Percentiles rank a stretch among this genome's conserved stretches.
Conservation (phyloP, 2,113 vertebrate genomes). For the Chrysochloris asiatica region DNA sequence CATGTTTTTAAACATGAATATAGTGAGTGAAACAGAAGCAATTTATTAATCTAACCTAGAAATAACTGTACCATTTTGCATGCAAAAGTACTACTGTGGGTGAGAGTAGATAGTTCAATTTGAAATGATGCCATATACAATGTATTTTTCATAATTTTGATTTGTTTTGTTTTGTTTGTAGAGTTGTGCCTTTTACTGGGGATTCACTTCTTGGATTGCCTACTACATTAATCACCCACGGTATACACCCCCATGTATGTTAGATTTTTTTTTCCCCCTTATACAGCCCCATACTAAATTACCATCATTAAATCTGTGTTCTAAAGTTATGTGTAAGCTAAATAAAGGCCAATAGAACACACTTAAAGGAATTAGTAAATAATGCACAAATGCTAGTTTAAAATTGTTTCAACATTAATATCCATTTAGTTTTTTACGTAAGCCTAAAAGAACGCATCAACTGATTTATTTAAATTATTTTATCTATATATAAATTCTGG, state of each 20-base stretch:
- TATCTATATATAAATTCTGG: not conserved
- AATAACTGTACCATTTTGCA: not conserved
- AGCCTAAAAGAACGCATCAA: too few relatives aligned
- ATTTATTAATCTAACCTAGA: not conserved
- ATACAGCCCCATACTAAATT: not conserved
- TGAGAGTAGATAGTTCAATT: not conserved
- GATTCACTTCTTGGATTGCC: conserved; percentile 86
- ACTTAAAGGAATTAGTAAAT: not conserved
- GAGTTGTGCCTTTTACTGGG: conserved; percentile 88
- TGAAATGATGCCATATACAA: not conserved
- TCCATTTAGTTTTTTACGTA: not conserved
- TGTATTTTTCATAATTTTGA: not conserved
- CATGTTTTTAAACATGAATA: not conserved
- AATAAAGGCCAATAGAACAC: not conserved
- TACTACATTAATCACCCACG: conserved; percentile 89
- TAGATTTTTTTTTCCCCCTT: conserved; percentile 32
- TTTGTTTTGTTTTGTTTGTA: conserved; percentile 70
- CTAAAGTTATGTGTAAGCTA: not conserved
- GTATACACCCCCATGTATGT: conserved; percentile 88
- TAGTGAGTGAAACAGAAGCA: not conserved
- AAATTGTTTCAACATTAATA: not conserved
- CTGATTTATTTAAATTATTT: not conserved
- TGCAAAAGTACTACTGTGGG: not conserved
- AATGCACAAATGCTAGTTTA: not conserved
- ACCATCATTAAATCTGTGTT: not conserved